phyloP scores from a whole-genome alignment of 2,113 vertebrate genomes.

The Mustelus asterias region DNA sequence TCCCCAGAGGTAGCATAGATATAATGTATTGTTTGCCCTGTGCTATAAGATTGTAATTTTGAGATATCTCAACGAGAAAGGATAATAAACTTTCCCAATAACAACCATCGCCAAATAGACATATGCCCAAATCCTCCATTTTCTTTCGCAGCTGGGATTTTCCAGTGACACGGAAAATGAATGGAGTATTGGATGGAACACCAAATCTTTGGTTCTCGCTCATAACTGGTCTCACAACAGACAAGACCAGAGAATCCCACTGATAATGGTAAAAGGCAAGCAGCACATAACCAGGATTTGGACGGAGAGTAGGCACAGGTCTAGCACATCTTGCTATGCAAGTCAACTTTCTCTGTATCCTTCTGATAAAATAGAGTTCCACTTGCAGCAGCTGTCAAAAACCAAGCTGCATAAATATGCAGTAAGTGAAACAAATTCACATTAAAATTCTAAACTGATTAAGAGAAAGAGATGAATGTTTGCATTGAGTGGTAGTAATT shows the following conservation, averaged over 20 bases:
- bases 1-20: not conserved
- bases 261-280: not conserved
- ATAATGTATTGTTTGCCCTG: not conserved
- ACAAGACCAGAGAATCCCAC: too few species aligned
- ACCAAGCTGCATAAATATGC: not conserved
- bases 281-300: not conserved
- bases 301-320: not conserved
- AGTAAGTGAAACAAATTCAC: not conserved
- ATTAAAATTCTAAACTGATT: not conserved
- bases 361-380: too few species aligned
- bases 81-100: not conserved
- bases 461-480: not conserved
- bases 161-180: too few species aligned
- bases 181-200: too few species aligned
- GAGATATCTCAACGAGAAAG: not conserved
- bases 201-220: too few species aligned
- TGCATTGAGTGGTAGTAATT: not conserved
- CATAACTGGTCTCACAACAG: too few species aligned
- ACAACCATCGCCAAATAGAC: not conserved
- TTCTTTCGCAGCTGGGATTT: too few species aligned
- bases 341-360: not conserved
- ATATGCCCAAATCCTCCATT: too few species aligned
- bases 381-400: not conserved
- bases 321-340: not conserved
- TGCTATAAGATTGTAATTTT: not conserved